Base-by-base conservation (phyloP, 2,113 vertebrate species). In the Thunnus maccoyii region DNA sequence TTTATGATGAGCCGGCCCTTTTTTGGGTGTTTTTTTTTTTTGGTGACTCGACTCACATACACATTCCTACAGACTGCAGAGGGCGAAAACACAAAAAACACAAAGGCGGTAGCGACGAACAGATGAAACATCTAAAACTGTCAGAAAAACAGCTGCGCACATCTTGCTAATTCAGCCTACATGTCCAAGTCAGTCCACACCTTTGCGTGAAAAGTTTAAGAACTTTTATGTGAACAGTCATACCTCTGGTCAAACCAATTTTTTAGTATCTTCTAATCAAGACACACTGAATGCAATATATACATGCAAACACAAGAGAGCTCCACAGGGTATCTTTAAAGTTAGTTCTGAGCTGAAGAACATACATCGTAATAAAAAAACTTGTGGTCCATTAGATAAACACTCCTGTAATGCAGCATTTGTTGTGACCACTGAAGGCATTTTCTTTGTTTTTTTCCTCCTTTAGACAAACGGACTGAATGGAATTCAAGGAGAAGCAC, bases 401-500 rank as follows among this genome's bases (percentile, higher is more conserved):
- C 48, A 27, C 17, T 41, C 3, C 44, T 74, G 5, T 50, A 3
- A 48, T 2, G 20, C 11, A 18, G 8, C 2, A 4, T 55, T 70
- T 76, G 2, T 57, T 66, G 56, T 52, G 46, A 50, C 11, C 7
- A 10, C 46, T 73, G 10, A 86, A 11, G 41, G 0, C 2, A n/a
- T 72, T 71, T 76, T 36, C 1, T 47, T 67, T 93, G 56, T 93
- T 91, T 86, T 80, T 77, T 89, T 92, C 87, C 51, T 93, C 94
- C 93, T 92, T 47, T 89, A 89, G 95, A 86, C 83, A 27, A 96
- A 95, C 15, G 95, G 94, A 87, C 78, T 93, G 1, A 89, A 94
- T 0, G 84, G 94, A 86, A 65, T 96, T 88, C 94, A 89, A 86
- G 92, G 85, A 87, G 96, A 96, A 93, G 94, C 95, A 90, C 94